phyloP scores from a whole-genome alignment of 1,140 invertebrate genomes.

The Drosophila sucinea region DNA sequence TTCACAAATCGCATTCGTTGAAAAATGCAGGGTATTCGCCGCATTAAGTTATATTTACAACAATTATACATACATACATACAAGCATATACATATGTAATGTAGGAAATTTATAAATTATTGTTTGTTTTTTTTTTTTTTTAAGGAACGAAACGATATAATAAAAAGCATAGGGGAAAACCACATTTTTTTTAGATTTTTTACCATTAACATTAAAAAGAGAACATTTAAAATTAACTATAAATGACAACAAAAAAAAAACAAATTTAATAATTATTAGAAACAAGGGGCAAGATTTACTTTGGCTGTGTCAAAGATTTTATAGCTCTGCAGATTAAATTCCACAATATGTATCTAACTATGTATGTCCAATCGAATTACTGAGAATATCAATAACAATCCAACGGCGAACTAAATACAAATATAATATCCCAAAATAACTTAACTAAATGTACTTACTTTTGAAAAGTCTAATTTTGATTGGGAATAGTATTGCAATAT shows the following conservation, averaged over 20 bases:
- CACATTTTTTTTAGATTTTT: conserved; percentile 12
- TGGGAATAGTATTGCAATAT: too few species aligned
- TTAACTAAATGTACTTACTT: too few species aligned
- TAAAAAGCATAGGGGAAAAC: neutral
- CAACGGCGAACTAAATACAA: too few species aligned
- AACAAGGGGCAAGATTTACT: neutral
- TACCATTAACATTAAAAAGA: conserved; percentile 7
- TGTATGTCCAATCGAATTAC: neutral
- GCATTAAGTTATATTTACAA: conserved; percentile 4
- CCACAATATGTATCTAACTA: neutral
- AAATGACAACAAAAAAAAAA: neutral
- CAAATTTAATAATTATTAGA: neutral
- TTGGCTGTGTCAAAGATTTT: conserved; percentile 1
- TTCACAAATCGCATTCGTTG: neutral
- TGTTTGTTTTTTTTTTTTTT: conserved; percentile 10
- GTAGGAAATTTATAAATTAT: conserved; percentile 7
- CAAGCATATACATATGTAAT: neutral
- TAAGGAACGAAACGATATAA: neutral
- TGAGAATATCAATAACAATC: too few species aligned
- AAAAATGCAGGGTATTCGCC: neutral
- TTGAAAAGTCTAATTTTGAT: neutral
- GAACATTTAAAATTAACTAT: neutral
- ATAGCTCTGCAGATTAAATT: conserved; percentile 2
- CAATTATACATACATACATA: too few species aligned
- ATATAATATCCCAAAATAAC: too few species aligned